Evolutionary conservation across 2,888 invertebrate genomes (phyloP).

Genomic region (Xestoiulus laeticollis): DNA sequence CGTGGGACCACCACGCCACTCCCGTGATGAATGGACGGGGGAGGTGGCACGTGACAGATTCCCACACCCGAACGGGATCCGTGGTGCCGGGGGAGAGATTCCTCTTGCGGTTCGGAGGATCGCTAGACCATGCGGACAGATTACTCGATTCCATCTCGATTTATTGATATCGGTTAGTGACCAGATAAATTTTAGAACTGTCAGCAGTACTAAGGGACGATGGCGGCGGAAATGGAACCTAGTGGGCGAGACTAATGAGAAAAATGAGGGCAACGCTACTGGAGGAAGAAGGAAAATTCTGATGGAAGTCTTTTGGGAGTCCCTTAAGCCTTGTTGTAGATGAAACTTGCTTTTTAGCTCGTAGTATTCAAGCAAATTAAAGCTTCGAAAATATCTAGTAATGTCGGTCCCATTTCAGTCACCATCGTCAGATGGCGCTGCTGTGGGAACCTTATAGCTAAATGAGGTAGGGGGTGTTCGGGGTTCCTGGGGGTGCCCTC

Average conservation of each 20-base stretch:
- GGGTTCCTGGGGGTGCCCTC: background rate
- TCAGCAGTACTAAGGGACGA: background rate
- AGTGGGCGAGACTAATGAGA: background rate
- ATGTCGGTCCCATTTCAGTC: background rate
- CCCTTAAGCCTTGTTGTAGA: background rate
- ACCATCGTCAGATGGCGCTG: background rate
- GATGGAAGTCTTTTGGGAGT: background rate
- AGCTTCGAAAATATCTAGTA: no score
- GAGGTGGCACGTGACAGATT: conserved; percentile 24
- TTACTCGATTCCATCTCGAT: conserved; percentile 38
- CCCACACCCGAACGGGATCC: conserved; percentile 34
- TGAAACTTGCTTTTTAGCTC: background rate
- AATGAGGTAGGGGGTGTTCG: background rate
- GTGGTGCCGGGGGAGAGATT: conserved; percentile 23
- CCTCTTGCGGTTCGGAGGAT: conserved; percentile 28
- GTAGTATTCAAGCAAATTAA: no score
- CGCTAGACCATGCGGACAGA: conserved; percentile 16
- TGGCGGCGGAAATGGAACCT: conserved; percentile 4
- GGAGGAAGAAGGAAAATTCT: background rate
- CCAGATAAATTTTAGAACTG: conserved; percentile 18
- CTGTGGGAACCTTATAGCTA: background rate
- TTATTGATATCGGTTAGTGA: conserved; percentile 32
- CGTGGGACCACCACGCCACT: background rate
- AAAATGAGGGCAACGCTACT: background rate
- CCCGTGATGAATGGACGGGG: conserved; percentile 32